phyloP scores from a whole-genome alignment of 2,888 invertebrate species.

The Machimus atricapillus region DNA sequence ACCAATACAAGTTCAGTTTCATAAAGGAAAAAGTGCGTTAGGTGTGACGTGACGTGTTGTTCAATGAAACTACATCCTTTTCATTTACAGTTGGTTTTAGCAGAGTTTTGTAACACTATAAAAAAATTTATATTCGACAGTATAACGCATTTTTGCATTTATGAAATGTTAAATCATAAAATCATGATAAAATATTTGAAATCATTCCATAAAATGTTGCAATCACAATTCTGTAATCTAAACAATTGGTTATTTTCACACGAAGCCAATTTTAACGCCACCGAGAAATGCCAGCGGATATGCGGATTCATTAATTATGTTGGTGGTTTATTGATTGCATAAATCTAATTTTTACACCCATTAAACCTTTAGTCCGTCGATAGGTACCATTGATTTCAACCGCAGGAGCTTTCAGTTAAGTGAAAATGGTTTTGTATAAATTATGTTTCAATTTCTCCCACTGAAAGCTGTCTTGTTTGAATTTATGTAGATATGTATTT shows the following conservation, averaged over 20 bases:
- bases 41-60: too few species aligned
- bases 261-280: background rate
- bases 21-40: too few species aligned
- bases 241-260: background rate
- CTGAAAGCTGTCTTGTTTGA: background rate
- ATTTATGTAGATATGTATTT: background rate
- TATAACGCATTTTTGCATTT: background rate
- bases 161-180: background rate
- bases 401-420: background rate
- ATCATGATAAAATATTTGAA: background rate
- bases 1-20: too few species aligned
- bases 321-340: background rate
- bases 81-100: too few species aligned
- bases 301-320: background rate
- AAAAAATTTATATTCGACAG: background rate
- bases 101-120: background rate
- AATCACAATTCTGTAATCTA: background rate
- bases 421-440: background rate
- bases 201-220: background rate
- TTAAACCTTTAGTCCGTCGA: background rate
- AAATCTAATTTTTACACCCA: background rate
- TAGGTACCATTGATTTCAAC: background rate
- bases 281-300: background rate
- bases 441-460: background rate
- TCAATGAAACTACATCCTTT: too few species aligned